These are phyloP conservation scores for Acleris holmiana DNA, from an alignment of 2,888 invertebrate species.

Conservation along the genomic window DNA sequence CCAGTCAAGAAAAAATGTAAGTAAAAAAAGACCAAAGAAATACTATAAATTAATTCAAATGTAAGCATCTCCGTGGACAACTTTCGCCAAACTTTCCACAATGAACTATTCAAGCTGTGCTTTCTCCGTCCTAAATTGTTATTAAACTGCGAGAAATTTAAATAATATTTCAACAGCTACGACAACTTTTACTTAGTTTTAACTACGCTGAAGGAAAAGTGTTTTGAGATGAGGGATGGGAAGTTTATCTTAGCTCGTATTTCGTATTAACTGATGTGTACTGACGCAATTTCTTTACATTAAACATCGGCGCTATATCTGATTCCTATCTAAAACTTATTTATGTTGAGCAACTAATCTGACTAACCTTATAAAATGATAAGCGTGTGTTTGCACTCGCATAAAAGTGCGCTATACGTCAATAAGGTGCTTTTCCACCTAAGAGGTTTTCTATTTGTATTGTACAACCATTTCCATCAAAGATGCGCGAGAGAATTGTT, in stretches of 20 bases:
- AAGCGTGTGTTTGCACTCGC: no score
- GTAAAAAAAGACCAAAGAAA: constrained; percentile 11
- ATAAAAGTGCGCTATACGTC: no score
- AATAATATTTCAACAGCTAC: constrained; percentile 35
- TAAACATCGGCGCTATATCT: no score
- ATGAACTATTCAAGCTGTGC: constrained; percentile 38
- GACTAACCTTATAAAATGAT: no score
- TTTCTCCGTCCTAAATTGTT: constrained; percentile 36
- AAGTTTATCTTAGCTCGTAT: background rate
- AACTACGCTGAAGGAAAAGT: constrained; percentile 6
- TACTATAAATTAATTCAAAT: constrained; percentile 36
- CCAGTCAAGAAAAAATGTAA: background rate
- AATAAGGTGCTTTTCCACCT: no score
- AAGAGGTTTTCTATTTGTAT: no score
- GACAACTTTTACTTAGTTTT: constrained; percentile 21
- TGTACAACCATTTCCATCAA: no score
- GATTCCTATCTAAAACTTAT: no score
- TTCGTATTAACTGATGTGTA: no score
- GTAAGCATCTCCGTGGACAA: constrained; percentile 36
- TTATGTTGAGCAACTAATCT: no score
- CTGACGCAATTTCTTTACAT: no score
- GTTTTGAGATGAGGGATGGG: background rate
- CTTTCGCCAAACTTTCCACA: constrained; percentile 32
- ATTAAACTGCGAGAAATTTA: constrained; percentile 35
- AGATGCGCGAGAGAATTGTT: no score